Base-by-base conservation (phyloP, 2,888 invertebrate genomes). In the Pedicia rivosa region DNA sequence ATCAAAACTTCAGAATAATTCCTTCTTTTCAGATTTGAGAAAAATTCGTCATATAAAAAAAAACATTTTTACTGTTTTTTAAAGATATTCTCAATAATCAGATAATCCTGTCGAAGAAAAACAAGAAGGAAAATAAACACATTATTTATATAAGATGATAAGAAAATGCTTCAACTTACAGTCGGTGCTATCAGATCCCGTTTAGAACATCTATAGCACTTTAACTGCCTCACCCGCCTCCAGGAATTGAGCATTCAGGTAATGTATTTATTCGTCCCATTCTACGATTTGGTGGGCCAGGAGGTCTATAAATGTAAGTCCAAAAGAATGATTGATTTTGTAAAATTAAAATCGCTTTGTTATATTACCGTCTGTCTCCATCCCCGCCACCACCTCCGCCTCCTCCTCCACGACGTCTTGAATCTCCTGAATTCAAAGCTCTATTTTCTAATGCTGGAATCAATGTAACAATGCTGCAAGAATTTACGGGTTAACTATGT, bases 201-300 rank as follows among this genome's bases (percentile, higher is more conserved):
- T 15, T 29, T 29, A 29, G 8, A 29, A 10, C 15, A 29, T 29
- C 6, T 29, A 10, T 22, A 13, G 31, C 40, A 40, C 35, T 27
- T 40, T 40, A 40, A 24, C 37, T 19, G 4, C 34, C 22, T 37
- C 40, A 40, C 36, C 40, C 40, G 19, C 42, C 42, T 5, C 42
- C 42, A 12, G 42, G 39, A 20, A 37, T 37, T n/a, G 28, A 29
- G n/a, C 35, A 37, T 22, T 42, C 42, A 1, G 41, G 20, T 5
- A 41, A 24, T 7, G 35, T 39, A 17, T 31, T 14, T 31, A 41
- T 39, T 14, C 41, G 16, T 4, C 42, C 42, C 12, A 42, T 39
- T 22, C 37, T n/a, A 25, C 37, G 9, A 20, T 13, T 17, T 14
- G 35, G 32, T 6, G 25, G 28, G 7, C 24, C 15, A 2, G 29